phyloP scores from a whole-genome alignment of 2,113 vertebrate species.

The Zosterops hypoxanthus region DNA sequence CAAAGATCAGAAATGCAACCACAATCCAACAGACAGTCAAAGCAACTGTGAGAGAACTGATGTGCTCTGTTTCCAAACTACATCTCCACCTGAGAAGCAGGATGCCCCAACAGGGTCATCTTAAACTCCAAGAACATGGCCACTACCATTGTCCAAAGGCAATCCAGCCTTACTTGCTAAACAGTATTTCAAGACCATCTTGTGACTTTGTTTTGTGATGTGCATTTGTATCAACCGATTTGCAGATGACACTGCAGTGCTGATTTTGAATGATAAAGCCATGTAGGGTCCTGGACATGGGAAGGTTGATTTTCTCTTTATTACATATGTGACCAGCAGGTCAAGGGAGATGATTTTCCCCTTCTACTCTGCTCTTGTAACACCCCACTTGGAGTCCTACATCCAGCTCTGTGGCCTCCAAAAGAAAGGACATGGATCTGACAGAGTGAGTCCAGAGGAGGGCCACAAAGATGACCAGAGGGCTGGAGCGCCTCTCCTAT shows the following conservation, averaged over 20 bases:
- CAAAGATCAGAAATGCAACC: not conserved
- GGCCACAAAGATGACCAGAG: not conserved
- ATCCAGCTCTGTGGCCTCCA: not conserved
- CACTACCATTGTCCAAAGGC: fast-evolving
- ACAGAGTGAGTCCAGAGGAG: not conserved
- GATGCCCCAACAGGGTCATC: fast-evolving
- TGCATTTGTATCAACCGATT: not conserved
- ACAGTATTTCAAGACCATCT: not conserved
- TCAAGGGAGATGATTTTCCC: not conserved
- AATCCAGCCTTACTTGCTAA: not conserved
- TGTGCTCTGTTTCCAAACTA: not conserved
- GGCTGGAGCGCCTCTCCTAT: not conserved
- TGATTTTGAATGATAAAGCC: not conserved
- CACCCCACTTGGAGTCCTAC: not conserved
- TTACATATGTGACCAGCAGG: not conserved
- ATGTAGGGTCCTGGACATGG: fast-evolving
- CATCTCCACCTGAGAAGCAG: not conserved
- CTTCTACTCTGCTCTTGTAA: not conserved
- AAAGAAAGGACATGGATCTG: fast-evolving
- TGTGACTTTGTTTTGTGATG: not conserved
- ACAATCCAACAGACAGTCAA: not conserved
- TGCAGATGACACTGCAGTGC: not conserved
- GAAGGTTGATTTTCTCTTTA: not conserved
- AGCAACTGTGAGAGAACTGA: not conserved
- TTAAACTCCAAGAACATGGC: not conserved